Percentiles rank a stretch among this genome's conserved stretches.
Evolutionary conservation across 2,113 vertebrate species (phyloP).

Genomic region (Apistogramma diplotaenia): DNA sequence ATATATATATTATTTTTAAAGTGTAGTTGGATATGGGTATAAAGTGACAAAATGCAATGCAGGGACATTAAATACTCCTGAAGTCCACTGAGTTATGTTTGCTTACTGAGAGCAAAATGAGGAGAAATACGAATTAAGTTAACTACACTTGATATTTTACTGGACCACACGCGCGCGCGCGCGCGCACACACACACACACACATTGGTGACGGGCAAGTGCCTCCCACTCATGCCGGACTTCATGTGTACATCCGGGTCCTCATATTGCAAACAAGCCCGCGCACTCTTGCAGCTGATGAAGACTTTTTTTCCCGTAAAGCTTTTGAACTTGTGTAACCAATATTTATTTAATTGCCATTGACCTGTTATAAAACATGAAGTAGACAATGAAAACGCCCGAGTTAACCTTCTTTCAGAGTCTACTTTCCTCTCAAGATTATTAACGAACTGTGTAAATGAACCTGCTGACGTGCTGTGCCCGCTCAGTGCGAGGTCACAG

Average conservation of each 20-base stretch:
- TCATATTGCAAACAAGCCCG: conserved; percentile 30
- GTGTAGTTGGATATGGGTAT: too few relatives aligned
- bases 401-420: neutral
- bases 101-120: neutral
- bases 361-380: neutral
- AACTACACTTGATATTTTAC: neutral
- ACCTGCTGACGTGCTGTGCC: neutral
- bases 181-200: neutral
- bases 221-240: conserved; percentile 36
- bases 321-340: neutral
- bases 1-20: too few relatives aligned
- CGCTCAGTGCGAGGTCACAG: neutral
- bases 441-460: neutral
- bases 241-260: conserved; percentile 74
- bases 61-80: too few relatives aligned
- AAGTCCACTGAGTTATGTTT: neutral
- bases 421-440: neutral
- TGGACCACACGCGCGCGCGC: neutral
- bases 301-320: neutral
- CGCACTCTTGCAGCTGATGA: neutral
- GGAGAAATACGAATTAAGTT: neutral
- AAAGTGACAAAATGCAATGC: too few relatives aligned
- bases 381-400: neutral
- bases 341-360: neutral
- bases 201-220: neutral